phyloP scores from a whole-genome alignment of 2,113 vertebrate genomes.

The Nannobrachium achirus region DNA sequence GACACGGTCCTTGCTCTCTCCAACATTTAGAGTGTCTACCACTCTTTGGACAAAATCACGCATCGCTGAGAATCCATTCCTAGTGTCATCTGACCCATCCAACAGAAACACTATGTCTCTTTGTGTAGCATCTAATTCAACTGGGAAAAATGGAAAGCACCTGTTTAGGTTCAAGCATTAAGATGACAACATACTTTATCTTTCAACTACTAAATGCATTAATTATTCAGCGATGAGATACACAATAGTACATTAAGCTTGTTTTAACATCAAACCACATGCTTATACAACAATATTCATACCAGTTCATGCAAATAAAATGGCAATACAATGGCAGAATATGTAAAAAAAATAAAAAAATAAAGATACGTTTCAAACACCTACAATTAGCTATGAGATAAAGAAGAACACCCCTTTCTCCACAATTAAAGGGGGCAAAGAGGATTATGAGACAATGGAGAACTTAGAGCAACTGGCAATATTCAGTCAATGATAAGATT shows the following conservation, averaged over 20 bases:
- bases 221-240: neutral
- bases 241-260: neutral
- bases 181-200: slow-evolving; percentile 1
- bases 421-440: slow-evolving; percentile 42
- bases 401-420: slow-evolving; percentile 24
- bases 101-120: slow-evolving; percentile 81
- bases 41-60: slow-evolving; percentile 82
- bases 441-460: slow-evolving; percentile 1
- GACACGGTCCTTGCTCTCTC: slow-evolving; percentile 69
- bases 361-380: neutral
- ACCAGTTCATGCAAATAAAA: slow-evolving; percentile 1
- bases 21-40: slow-evolving; percentile 71
- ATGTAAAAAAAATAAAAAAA: slow-evolving; percentile 4
- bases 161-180: slow-evolving; percentile 33
- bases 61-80: slow-evolving; percentile 80
- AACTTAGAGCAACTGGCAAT: slow-evolving; percentile 13
- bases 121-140: slow-evolving; percentile 74
- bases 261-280: neutral
- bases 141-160: slow-evolving; percentile 67
- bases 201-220: neutral
- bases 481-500: slow-evolving; percentile 68
- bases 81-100: slow-evolving; percentile 78
- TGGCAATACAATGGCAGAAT: slow-evolving; percentile 8
- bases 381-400: slow-evolving; percentile 9
- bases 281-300: neutral